Percentiles rank a stretch among this genome's conserved stretches.
phyloP scores from a whole-genome alignment of 2,888 invertebrate genomes.

The Apodemia hepburni region DNA sequence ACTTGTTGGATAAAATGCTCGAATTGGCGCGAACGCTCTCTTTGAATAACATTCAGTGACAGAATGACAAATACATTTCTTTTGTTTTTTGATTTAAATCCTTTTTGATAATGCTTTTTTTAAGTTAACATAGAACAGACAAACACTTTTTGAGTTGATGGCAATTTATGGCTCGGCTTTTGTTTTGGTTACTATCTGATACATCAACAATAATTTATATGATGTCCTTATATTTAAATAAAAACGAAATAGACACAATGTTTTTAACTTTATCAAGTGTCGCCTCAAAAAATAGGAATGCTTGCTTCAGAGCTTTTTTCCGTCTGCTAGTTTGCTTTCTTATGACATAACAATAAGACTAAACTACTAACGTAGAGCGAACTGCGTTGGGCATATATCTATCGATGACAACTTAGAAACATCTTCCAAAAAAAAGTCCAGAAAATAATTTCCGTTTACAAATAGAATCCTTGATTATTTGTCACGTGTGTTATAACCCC shows the following conservation, averaged over 20 bases:
- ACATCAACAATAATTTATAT: no score
- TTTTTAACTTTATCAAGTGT: no score
- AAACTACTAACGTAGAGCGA: no score
- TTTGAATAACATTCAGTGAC: slow-evolving; percentile 12
- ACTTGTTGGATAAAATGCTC: slow-evolving; percentile 12
- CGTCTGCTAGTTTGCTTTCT: no score
- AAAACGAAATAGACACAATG: no score
- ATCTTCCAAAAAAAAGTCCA: not conserved
- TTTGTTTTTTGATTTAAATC: slow-evolving; percentile 13
- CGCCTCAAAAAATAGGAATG: no score
- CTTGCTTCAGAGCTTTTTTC: no score
- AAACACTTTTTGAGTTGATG: not conserved
- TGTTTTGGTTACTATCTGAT: not conserved
- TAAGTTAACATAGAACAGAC: not conserved
- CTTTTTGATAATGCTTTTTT: slow-evolving; percentile 7
- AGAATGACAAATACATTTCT: slow-evolving; percentile 13
- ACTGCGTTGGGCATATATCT: no score
- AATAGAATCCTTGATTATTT: slow-evolving; percentile 6
- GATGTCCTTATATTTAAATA: no score
- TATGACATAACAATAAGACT: no score
- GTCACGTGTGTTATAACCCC: slow-evolving; percentile 9
- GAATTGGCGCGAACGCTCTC: not conserved
- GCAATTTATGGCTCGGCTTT: not conserved
- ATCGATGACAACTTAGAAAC: no score
- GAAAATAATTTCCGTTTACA: slow-evolving; percentile 4